Conservation (phyloP, 1,140 invertebrate species). For the Eciton burchellii region DNA sequence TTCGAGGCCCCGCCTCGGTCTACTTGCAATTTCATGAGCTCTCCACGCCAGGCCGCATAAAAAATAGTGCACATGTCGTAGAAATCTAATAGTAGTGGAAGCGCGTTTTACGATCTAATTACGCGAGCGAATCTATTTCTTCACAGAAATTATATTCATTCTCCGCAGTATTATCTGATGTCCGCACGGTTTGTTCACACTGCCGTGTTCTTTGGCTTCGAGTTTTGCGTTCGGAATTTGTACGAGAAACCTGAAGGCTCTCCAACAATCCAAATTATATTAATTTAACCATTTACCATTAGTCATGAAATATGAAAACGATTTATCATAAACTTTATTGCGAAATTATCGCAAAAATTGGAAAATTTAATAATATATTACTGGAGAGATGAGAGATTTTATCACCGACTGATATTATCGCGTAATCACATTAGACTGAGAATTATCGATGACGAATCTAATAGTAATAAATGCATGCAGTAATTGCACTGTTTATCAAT, state of each 20-base stretch:
- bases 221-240: background rate
- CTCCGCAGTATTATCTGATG: constrained; percentile 21
- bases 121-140: constrained; percentile 46
- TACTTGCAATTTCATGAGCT: constrained; percentile 52
- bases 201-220: constrained; percentile 61
- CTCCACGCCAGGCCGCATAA: constrained; percentile 9
- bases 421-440: background rate
- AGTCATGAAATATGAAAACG: too few relatives aligned
- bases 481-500: constrained; percentile 45
- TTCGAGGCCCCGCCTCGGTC: constrained; percentile 23
- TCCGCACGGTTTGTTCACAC: constrained; percentile 40
- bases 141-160: too few relatives aligned
- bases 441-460: constrained; percentile 33
- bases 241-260: constrained; percentile 31
- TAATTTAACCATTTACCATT: too few relatives aligned
- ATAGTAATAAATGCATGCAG: constrained; percentile 3
- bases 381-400: too few relatives aligned
- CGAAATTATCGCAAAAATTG: too few relatives aligned
- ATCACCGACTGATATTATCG: background rate
- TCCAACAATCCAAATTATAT: background rate
- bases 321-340: too few relatives aligned
- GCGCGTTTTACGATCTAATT: constrained; percentile 55
- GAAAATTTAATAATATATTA: too few relatives aligned
- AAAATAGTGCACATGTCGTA: constrained; percentile 46
- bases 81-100: constrained; percentile 49